Evolutionary conservation across 2,888 invertebrate genomes (phyloP).

Genomic region (Spodoptera exigua): DNA sequence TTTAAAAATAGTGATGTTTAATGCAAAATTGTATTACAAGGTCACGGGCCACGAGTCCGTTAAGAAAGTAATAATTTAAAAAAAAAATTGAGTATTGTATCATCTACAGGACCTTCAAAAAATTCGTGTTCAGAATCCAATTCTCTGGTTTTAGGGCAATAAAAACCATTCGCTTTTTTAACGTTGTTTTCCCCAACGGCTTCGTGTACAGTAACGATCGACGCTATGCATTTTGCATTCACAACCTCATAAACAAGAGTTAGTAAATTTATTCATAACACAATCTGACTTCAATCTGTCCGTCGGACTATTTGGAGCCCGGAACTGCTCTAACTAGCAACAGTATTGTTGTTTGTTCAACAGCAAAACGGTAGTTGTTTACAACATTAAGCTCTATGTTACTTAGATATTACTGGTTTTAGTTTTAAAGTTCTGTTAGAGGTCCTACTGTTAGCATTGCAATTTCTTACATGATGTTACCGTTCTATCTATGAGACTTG

Average conservation of each 20-base stretch:
- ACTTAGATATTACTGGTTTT: too few species aligned
- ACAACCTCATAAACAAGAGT: constrained; percentile 35
- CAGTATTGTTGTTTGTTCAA: background rate
- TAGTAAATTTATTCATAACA: constrained; percentile 50
- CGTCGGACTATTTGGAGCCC: constrained; percentile 22
- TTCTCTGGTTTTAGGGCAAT: background rate
- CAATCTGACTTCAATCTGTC: constrained; percentile 40
- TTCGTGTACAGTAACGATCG: constrained; percentile 7
- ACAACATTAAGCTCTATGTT: constrained; percentile 7
- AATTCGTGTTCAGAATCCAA: too few species aligned
- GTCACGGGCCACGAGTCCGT: too few species aligned
- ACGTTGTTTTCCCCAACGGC: background rate
- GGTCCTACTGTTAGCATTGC: too few species aligned
- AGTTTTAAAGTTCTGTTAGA: too few species aligned
- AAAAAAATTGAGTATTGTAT: too few species aligned
- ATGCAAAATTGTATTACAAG: too few species aligned
- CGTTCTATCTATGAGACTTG: too few species aligned
- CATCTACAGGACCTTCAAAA: too few species aligned
- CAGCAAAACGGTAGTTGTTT: background rate
- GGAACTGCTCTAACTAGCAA: constrained; percentile 15
- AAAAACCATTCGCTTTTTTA: background rate
- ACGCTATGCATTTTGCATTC: constrained; percentile 32
- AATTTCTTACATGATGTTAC: too few species aligned
- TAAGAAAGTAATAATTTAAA: too few species aligned
- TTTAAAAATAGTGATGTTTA: too few species aligned